Conservation (phyloP, 2,888 invertebrate genomes). For the Polydrusus cervinus region DNA sequence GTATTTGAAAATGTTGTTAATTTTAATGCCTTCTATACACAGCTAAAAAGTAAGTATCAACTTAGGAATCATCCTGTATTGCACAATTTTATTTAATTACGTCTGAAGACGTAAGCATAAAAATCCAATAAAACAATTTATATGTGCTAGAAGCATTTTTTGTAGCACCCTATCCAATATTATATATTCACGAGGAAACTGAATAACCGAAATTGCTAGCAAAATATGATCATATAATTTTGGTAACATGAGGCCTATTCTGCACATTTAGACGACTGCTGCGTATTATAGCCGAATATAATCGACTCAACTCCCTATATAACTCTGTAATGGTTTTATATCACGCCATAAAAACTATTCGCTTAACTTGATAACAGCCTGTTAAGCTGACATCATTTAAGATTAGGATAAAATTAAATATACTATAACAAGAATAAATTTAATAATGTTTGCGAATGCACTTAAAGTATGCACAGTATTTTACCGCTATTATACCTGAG, state of each 20-base stretch:
- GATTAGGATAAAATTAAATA: constrained; percentile 30
- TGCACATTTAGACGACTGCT: constrained; percentile 33
- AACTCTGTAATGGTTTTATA: constrained; percentile 46
- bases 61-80: too few relatives aligned
- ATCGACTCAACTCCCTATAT: constrained; percentile 43
- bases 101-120: too few relatives aligned
- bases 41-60: too few relatives aligned
- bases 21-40: too few relatives aligned
- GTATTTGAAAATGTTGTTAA: too few relatives aligned
- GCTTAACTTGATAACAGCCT: constrained; percentile 41
- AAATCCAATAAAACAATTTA: background rate
- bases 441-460: background rate
- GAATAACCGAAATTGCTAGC: constrained; percentile 1
- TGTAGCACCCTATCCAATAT: constrained; percentile 11
- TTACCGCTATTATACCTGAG: too few relatives aligned
- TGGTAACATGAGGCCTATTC: constrained; percentile 24
- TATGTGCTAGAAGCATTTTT: background rate
- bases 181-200: constrained; percentile 13
- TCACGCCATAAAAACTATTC: constrained; percentile 49
- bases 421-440: background rate
- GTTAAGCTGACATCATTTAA: constrained; percentile 35
- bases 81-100: too few relatives aligned
- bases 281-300: constrained; percentile 42
- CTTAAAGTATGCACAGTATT: too few relatives aligned
- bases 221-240: constrained; percentile 22